Percentiles rank a stretch among this genome's conserved stretches.
These are phyloP conservation scores for Solenodon paradoxus DNA, from an alignment of 2,113 vertebrate genomes.

Conservation along the genomic window DNA sequence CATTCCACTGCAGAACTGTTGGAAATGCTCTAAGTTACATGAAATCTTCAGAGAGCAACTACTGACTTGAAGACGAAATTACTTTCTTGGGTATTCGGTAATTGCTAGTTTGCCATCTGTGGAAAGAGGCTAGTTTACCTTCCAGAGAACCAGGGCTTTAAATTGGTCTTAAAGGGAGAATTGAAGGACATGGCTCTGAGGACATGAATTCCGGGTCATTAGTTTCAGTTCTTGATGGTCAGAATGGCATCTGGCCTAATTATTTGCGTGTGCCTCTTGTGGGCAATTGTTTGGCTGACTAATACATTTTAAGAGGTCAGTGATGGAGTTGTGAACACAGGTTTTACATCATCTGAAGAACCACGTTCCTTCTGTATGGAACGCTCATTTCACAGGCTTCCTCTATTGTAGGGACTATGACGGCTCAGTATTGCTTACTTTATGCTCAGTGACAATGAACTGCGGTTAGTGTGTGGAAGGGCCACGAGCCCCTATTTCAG, in stretches of 20 bases:
- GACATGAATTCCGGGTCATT: conserved; percentile 37
- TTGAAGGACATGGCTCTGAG: conserved; percentile 33
- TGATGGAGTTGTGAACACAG: conserved; percentile 32
- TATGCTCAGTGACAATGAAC: not conserved
- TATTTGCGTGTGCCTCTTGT: not conserved
- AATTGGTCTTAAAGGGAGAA: conserved; percentile 17
- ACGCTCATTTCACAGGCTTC: not conserved
- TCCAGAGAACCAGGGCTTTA: conserved; percentile 37
- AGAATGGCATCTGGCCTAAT: conserved; percentile 47
- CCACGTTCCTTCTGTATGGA: not conserved
- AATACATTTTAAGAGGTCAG: conserved; percentile 45
- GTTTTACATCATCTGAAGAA: not conserved
- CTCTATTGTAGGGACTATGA: not conserved
- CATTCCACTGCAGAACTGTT: not conserved
- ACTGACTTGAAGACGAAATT: not conserved
- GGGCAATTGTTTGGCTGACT: conserved; percentile 27
- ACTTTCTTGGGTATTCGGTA: not conserved
- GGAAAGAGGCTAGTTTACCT: conserved; percentile 43
- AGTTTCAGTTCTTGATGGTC: conserved; percentile 15
- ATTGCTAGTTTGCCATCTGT: conserved; percentile 28
- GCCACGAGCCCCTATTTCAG: too few species aligned
- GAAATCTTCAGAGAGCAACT: conserved; percentile 38
- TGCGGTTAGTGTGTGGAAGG: not conserved
- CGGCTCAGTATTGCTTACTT: not conserved
- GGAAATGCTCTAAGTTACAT: not conserved